phyloP scores from a whole-genome alignment of 2,797 vertebrate species.

The Gymnopithys bicolor region DNA sequence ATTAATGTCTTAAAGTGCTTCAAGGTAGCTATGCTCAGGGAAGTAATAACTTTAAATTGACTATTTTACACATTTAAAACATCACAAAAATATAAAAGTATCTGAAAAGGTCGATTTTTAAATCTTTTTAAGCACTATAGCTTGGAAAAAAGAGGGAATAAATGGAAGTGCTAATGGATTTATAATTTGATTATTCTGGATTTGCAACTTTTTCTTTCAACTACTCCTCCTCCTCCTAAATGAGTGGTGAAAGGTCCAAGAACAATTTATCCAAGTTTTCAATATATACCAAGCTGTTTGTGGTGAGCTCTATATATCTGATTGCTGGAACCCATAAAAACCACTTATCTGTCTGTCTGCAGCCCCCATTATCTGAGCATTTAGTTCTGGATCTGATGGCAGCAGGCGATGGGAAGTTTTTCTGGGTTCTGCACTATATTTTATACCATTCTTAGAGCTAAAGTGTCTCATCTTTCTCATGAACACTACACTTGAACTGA shows the following conservation, averaged over 20 bases:
- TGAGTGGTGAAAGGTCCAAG: neutral
- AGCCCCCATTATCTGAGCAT: neutral
- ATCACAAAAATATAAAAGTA: neutral
- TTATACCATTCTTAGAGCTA: neutral
- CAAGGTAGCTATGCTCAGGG: neutral
- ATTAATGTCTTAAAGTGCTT: neutral
- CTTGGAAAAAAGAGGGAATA: neutral
- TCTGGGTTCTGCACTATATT: neutral
- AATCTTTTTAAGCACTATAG: neutral
- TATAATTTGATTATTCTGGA: constrained; percentile 8
- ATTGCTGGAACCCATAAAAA: neutral
- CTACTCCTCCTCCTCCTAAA: neutral
- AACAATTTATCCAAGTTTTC: constrained; percentile 17
- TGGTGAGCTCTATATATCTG: neutral
- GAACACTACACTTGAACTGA: neutral
- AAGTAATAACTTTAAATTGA: neutral
- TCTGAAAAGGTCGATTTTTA: neutral
- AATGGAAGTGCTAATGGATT: neutral
- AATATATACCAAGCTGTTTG: neutral
- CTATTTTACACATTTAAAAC: neutral
- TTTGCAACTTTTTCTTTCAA: constrained; percentile 1
- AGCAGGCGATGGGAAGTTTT: neutral
- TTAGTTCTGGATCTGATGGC: neutral
- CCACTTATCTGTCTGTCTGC: neutral
- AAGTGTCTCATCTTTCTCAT: neutral